phyloP scores from a whole-genome alignment of 2,888 invertebrate species.

The Cerastis rubricosa region DNA sequence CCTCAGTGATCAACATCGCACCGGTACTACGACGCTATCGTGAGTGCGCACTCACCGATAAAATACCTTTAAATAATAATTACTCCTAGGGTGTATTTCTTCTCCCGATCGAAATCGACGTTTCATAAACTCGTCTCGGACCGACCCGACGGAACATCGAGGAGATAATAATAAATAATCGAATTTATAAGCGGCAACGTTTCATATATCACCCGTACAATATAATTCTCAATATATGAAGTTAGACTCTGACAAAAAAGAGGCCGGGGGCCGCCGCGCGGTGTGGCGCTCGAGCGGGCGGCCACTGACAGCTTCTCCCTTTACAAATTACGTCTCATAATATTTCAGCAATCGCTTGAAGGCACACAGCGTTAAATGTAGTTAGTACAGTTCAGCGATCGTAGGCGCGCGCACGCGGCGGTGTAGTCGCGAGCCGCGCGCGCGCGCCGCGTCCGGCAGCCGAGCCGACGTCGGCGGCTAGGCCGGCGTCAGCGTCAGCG shows the following conservation, averaged over 20 bases:
- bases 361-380: conserved; percentile 95
- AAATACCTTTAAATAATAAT: conserved; percentile 89
- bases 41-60: conserved; percentile 85
- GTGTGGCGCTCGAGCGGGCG: conserved; percentile 84
- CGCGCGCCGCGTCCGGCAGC: conserved; percentile 75
- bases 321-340: conserved; percentile 88
- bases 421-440: conserved; percentile 78
- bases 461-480: conserved; percentile 97
- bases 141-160: conserved; percentile 89
- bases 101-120: conserved; percentile 90
- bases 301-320: conserved; percentile 86
- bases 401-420: conserved; percentile 83
- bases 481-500: conserved; percentile 98
- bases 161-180: conserved; percentile 90
- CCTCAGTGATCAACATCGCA: conserved; percentile 89
- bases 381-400: conserved; percentile 89
- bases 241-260: conserved; percentile 87
- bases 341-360: conserved; percentile 94
- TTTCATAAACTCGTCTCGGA: conserved; percentile 90
- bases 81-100: conserved; percentile 90
- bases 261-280: conserved; percentile 84
- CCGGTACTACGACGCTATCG: conserved; percentile 87
- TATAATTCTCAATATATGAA: conserved; percentile 91
- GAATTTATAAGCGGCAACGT: conserved; percentile 90
- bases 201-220: conserved; percentile 91